Base-by-base conservation (phyloP, 1,140 invertebrate genomes). In the Diabrotica undecimpunctata region DNA sequence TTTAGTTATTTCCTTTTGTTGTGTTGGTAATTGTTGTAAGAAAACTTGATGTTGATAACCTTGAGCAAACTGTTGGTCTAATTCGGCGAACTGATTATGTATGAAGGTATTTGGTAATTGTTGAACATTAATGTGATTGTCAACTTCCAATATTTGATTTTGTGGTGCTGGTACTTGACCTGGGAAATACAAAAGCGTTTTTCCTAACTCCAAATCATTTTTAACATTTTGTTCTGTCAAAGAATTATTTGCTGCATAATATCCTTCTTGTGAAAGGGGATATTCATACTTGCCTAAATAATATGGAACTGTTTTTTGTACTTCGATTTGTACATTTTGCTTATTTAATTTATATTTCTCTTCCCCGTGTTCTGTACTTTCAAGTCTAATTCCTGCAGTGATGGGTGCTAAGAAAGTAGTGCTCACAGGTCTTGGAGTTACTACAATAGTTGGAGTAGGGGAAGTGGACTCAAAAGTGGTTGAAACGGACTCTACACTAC, bases 241-340 rank as follows among this genome's bases (percentile, higher is more conserved):
- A 25, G 25, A 25, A 25, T 25, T 25, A 25, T 25, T 25, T 25
- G 25, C 25, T 25, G 25, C 25, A 25, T 25, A 25, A 6, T 46
- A 46, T 46, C 41, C 41, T n/a, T 8, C 8, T 2, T 8, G n/a
- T 8, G 41, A 46, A 67, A 69, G 39, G 81, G 81, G 74, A 70
- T 82, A 84, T 62, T 83, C 79, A 37, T 80, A 82, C 61, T 82
- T 78, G 5, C 77, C 77, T 41, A 79, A 66, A 65, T 79, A 79
- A 60, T 81, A 72, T 7, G 83, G 83, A 25, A 86, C 77, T 5
- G 84, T 86, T 72, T 86, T 80, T 70, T 86, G 84, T 25, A 86
- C 77, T 78, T 86, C 84, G 0, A 86, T 82, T 51, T 81, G 74
- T 12, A 82, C 83, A 57, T 79, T 81, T 39, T 80, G 79, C 8